Percentiles rank a stretch among this genome's conserved stretches.
phyloP scores from a whole-genome alignment of 2,797 vertebrate species.

The Sciaenops ocellatus region DNA sequence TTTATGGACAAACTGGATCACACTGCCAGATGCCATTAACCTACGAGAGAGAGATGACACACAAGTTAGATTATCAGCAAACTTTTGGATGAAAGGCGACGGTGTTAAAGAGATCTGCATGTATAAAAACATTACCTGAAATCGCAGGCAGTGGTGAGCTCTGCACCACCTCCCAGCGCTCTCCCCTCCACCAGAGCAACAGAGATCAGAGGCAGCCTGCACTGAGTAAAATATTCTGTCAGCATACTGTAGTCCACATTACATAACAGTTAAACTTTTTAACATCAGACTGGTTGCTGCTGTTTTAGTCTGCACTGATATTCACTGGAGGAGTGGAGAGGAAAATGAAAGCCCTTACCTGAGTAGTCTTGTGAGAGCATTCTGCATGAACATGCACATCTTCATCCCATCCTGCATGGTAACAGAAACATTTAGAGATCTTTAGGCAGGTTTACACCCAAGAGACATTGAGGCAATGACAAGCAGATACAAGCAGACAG shows the following conservation, averaged over 20 bases:
- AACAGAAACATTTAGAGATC: conserved; percentile 31
- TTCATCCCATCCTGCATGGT: conserved; percentile 91
- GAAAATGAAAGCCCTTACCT: conserved; percentile 83
- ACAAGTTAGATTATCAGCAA: background rate
- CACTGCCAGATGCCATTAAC: conserved; percentile 90
- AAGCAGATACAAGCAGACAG: background rate
- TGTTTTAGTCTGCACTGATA: background rate
- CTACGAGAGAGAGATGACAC: conserved; percentile 73
- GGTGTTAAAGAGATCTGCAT: background rate
- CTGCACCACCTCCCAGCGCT: conserved; percentile 95
- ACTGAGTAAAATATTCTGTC: conserved; percentile 61
- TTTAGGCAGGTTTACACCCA: background rate
- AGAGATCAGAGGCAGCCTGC: conserved; percentile 94
- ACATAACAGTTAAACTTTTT: conserved; percentile 1
- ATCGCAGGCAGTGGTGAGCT: conserved; percentile 95
- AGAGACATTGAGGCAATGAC: too few species aligned
- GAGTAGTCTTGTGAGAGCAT: conserved; percentile 91
- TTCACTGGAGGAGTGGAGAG: background rate
- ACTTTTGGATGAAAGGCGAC: background rate
- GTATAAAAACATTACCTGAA: conserved; percentile 88
- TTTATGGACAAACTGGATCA: conserved; percentile 97
- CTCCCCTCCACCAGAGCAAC: conserved; percentile 94
- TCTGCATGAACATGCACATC: conserved; percentile 99
- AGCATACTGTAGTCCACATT: conserved; percentile 34
- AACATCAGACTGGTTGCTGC: background rate